Percentiles rank a stretch among this genome's conserved stretches.
Evolutionary conservation across 2,113 vertebrate genomes (phyloP).

Genomic region (Poecile atricapillus): DNA sequence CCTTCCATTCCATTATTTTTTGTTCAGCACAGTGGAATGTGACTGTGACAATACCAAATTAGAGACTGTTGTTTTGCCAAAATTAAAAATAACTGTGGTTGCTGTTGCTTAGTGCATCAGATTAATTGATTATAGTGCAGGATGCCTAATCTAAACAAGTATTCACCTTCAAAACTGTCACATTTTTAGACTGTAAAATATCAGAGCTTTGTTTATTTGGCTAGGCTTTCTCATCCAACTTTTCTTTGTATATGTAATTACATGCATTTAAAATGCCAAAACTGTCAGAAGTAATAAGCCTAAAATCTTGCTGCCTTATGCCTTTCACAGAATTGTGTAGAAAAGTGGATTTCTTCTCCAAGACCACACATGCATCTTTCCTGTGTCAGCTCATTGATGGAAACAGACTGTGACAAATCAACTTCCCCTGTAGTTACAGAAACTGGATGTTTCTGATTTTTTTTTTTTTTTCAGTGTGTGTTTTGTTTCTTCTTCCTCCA

Average conservation of each 20-base stretch:
- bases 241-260: constrained; percentile 40
- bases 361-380: neutral
- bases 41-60: neutral
- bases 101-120: neutral
- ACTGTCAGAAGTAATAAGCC: constrained; percentile 31
- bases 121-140: neutral
- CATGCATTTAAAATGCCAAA: constrained; percentile 38
- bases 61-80: neutral
- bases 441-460: neutral
- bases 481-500: neutral
- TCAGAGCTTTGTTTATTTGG: neutral
- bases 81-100: neutral
- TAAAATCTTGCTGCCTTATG: neutral
- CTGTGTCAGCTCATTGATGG: constrained; percentile 11
- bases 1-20: neutral
- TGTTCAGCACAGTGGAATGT: neutral
- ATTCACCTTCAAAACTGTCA: neutral
- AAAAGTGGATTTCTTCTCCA: constrained; percentile 31
- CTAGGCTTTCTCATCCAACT: neutral
- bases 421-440: constrained; percentile 45
- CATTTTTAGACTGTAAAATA: neutral
- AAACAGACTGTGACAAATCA: constrained; percentile 54
- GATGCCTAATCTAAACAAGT: neutral
- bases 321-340: neutral
- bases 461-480: neutral